A percentile compares a stretch with the other conserved stretches of the same genome.
phyloP scores from a whole-genome alignment of 2,888 invertebrate genomes.

The Ichneumon xanthorius region DNA sequence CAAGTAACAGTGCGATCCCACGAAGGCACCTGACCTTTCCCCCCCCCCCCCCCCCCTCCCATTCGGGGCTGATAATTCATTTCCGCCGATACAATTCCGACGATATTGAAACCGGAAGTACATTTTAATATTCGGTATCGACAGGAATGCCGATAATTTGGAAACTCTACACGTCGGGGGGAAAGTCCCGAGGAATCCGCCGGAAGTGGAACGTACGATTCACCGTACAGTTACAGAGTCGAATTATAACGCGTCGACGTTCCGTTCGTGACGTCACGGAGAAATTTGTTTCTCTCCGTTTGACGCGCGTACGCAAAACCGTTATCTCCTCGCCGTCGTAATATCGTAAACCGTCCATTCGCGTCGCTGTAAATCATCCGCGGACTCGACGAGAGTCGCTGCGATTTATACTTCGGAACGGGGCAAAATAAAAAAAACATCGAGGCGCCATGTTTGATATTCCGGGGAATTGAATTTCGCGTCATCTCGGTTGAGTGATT shows the following conservation, averaged over 20 bases:
- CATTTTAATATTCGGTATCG: background rate
- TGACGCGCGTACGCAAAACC: background rate
- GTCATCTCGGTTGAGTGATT: background rate
- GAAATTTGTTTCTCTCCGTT: conserved; percentile 7
- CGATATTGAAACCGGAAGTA: conserved; percentile 38
- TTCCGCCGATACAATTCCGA: background rate
- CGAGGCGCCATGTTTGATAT: background rate
- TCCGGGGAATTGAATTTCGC: background rate
- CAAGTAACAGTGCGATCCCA: background rate
- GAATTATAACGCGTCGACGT: conserved; percentile 24
- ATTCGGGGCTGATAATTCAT: conserved; percentile 11
- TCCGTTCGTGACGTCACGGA: conserved; percentile 22
- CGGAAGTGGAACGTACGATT: conserved; percentile 8
- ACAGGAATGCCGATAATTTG: background rate
- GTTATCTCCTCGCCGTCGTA: conserved; percentile 16
- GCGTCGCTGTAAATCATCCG: conserved; percentile 11
- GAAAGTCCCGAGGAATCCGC: background rate
- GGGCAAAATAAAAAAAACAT: background rate
- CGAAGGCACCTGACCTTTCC: conserved; percentile 8
- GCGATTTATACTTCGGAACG: background rate
- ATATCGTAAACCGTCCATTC: conserved; percentile 13
- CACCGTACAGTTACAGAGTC: background rate
- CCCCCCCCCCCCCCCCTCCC: background rate
- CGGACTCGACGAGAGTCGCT: background rate
- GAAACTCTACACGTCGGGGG: background rate